Evolutionary conservation across 2,113 vertebrate genomes (phyloP), one percentile per base, ranked within the genome.

Genomic region (Periophthalmus modestus): DNA sequence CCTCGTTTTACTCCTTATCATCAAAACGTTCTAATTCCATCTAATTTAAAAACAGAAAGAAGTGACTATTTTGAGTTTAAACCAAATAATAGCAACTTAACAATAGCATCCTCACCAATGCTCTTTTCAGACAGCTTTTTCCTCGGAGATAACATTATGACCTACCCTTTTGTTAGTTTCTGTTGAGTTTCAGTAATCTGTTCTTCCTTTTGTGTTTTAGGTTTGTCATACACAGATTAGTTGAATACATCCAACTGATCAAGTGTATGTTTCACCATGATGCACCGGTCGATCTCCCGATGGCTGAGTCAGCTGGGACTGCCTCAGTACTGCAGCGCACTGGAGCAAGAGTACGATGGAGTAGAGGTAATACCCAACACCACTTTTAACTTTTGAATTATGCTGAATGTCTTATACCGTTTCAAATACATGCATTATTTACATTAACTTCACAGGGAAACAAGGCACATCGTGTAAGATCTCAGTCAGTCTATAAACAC

Each of bases 231-330:
- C 0, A 21, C 59, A 19, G 24, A 34, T 59, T 23, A 14, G n/a
- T 24, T 24, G 21, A n/a, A 24, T 2, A 5, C 55, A 7, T 73
- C 52, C 47, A 55, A n/a, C 10, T 63, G 72, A 78, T 74, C 19
- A 65, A 28, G 69, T 79, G 0, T 43, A 68, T 69, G 72, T n/a
- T 36, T 70, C 62, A 55, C 58, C 61, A 94, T 93, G 93, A 95
- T 94, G 82, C 92, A 94, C 74, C 86, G 94, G 66, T 80, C 93
- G 1, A 93, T 95, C 79, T 93, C 91, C 47, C 91, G 92, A 73
- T 95, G 94, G 92, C 75, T 96, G 72, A 90, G 84, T 66, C 93
- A 94, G 81, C 91, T 96, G 84, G 91, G 91, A 14, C 87, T 95
- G 73, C 91, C 89, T 21, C 92, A 95, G 66, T 95, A 94, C 75